phyloP scores from a whole-genome alignment of 2,113 vertebrate genomes.

The Orthonyx spaldingii region DNA sequence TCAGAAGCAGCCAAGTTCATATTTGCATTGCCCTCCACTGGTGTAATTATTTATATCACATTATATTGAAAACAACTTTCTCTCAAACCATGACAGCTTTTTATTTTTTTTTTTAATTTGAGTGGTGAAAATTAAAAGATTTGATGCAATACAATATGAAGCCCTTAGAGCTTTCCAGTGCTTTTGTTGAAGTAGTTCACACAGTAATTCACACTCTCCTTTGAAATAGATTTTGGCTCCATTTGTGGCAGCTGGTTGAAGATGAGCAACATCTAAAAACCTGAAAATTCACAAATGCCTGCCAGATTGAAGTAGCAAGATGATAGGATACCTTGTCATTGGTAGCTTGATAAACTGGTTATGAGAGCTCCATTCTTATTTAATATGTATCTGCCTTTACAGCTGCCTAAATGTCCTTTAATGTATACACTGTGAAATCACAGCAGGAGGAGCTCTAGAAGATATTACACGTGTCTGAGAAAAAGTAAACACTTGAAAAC shows the following conservation, averaged over 20 bases:
- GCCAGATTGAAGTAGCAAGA: background rate
- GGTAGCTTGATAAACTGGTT: background rate
- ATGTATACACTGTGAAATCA: background rate
- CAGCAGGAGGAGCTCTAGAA: background rate
- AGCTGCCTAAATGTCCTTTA: background rate
- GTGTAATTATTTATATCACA: background rate
- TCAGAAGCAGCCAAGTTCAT: background rate
- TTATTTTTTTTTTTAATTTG: background rate
- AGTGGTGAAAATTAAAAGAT: background rate
- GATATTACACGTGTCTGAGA: background rate
- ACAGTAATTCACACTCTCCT: background rate
- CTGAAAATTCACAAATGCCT: constrained; percentile 1
- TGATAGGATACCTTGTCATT: background rate
- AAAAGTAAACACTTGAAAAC: background rate
- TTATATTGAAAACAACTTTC: background rate
- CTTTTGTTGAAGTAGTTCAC: background rate
- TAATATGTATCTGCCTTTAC: background rate
- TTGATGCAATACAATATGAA: background rate
- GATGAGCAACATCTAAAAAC: background rate
- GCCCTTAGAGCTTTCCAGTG: background rate
- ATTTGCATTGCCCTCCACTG: constrained; percentile 2
- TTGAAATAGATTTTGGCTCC: constrained; percentile 24
- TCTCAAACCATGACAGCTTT: background rate
- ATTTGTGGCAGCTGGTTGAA: constrained; percentile 21
- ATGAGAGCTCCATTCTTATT: background rate